phyloP scores from a whole-genome alignment of 1,140 invertebrate genomes.

The Psilanteris sp. region DNA sequence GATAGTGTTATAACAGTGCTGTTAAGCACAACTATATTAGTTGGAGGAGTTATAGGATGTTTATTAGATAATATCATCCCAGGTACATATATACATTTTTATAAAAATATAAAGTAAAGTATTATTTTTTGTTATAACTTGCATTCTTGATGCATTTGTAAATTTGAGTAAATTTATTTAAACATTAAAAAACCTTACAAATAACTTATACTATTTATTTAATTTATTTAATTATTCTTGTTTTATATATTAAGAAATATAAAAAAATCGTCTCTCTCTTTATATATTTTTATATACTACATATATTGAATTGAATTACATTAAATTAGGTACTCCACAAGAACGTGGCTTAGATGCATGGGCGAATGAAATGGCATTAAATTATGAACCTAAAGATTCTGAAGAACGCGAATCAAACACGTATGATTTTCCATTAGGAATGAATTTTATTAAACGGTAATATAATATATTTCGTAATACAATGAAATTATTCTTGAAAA shows the following conservation, averaged over 20 bases:
- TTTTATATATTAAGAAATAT: no score
- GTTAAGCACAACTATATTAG: constrained; percentile 90
- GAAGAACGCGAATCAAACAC: constrained; percentile 80
- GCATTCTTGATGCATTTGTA: no score
- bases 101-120: no score
- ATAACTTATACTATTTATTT: no score
- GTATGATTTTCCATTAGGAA: constrained; percentile 87
- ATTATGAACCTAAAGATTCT: constrained; percentile 72
- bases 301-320: no score
- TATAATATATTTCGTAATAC: no score
- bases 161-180: no score
- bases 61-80: constrained; percentile 92
- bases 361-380: constrained; percentile 85
- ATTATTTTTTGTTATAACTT: no score
- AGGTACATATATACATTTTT: constrained; percentile 80
- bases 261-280: not conserved
- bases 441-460: constrained; percentile 82
- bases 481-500: no score
- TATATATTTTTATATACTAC: no score
- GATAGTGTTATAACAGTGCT: constrained; percentile 89
- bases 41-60: constrained; percentile 89
- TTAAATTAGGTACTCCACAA: constrained; percentile 84
- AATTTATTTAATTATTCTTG: no score
- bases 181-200: no score
- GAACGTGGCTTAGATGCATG: constrained; percentile 86